Conservation (phyloP, 1,140 invertebrate species). For the Euschistus heros region DNA sequence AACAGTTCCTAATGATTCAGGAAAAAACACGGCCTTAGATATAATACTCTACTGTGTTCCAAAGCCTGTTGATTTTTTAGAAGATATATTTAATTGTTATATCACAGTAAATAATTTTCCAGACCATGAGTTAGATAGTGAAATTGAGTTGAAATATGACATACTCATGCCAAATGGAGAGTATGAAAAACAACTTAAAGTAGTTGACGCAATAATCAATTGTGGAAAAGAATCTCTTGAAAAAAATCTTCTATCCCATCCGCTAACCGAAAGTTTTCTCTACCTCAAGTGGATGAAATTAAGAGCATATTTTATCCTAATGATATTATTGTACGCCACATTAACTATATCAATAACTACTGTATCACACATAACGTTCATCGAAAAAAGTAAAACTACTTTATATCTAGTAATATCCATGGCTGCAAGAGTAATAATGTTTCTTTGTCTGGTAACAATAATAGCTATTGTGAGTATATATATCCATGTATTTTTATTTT, state of each 20-base stretch:
- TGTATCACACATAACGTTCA: slow-evolving; percentile 19
- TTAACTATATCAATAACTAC: slow-evolving; percentile 35
- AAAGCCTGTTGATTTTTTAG: slow-evolving; percentile 40
- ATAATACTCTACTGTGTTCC: slow-evolving; percentile 41
- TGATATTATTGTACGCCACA: slow-evolving; percentile 35
- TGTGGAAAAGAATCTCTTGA: slow-evolving; percentile 39
- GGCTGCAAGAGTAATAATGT: neutral
- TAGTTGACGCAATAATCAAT: slow-evolving; percentile 40
- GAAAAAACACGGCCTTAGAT: slow-evolving; percentile 37
- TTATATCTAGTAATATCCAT: neutral
- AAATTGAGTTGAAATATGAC: slow-evolving; percentile 39
- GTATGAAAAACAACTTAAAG: slow-evolving; percentile 36
- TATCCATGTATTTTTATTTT: neutral
- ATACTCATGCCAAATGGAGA: slow-evolving; percentile 36
- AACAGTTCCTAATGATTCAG: slow-evolving; percentile 42
- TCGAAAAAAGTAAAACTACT: slow-evolving; percentile 16
- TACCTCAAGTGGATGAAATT: slow-evolving; percentile 39
- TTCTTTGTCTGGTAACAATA: slow-evolving; percentile 12
- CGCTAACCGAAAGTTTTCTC: slow-evolving; percentile 40
- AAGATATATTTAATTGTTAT: slow-evolving; percentile 40
- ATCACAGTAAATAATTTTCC: slow-evolving; percentile 38
- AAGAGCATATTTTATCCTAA: slow-evolving; percentile 36
- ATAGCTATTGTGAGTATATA: slow-evolving; percentile 20
- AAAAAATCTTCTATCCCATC: slow-evolving; percentile 39
- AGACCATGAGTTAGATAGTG: slow-evolving; percentile 37